These are phyloP conservation scores for Eremobia ochroleuca DNA, from an alignment of 2,888 invertebrate species.

Conservation along the genomic window DNA sequence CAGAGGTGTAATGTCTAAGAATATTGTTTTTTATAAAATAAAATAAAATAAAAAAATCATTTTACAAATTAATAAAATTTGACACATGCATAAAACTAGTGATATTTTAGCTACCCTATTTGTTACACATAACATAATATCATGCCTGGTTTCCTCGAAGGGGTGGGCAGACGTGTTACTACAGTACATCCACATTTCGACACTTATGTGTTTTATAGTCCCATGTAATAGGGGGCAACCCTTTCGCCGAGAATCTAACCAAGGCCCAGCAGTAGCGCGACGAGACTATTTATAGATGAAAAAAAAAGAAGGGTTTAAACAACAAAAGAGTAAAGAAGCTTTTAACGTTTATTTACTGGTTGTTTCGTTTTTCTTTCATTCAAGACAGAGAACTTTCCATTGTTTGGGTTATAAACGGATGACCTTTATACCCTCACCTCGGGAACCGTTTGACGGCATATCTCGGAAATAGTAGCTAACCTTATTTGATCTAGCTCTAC, in stretches of 20 bases:
- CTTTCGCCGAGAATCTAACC: not conserved
- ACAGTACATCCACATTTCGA: not conserved
- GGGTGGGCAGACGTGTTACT: not conserved
- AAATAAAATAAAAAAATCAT: too few species aligned
- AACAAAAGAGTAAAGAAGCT: slow-evolving; percentile 10
- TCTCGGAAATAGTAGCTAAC: slow-evolving; percentile 37
- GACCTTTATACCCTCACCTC: slow-evolving; percentile 38
- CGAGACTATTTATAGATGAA: not conserved
- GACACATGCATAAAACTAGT: not conserved
- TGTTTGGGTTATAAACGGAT: slow-evolving; percentile 21
- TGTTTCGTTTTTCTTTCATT: slow-evolving; percentile 21
- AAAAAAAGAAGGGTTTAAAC: not conserved
- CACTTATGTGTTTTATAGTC: not conserved
- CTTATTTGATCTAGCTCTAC: too few species aligned
- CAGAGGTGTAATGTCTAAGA: too few species aligned
- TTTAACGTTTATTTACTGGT: slow-evolving; percentile 19
- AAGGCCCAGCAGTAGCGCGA: not conserved
- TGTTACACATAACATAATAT: not conserved
- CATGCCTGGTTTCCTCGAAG: not conserved
- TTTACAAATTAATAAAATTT: slow-evolving; percentile 19
- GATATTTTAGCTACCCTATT: not conserved
- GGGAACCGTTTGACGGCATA: slow-evolving; percentile 1
- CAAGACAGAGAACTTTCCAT: not conserved
- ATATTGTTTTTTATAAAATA: too few species aligned
- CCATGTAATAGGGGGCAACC: not conserved